Evolutionary conservation across 2,888 invertebrate species (phyloP), one percentile per base, ranked within the genome.

Genomic region (Mythimna albipuncta): DNA sequence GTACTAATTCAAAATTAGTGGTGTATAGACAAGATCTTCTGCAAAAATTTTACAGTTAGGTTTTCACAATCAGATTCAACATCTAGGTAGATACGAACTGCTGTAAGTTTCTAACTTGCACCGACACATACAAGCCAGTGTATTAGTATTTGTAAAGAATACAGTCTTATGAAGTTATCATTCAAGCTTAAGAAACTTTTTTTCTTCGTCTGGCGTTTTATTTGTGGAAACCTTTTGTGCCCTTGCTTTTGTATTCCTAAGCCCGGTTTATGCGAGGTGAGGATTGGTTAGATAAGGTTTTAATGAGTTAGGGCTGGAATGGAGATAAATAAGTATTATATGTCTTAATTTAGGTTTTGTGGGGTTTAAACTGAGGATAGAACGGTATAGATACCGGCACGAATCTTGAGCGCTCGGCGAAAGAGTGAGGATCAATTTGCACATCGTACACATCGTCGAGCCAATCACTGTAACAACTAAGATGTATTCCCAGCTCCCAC

Each of bases 131-230:
- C 44, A 57, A 78, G 72, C 61, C 70, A 74, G 63, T 64, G 63
- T 75, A 72, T 84, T 79, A 84, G 73, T 86, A 75, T 83, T 84
- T 81, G 77, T 84, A 84, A 81, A 59, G 77, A 69, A 84, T 81
- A 83, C 57, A 69, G 79, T 68, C 78, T 75, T 84, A 86, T 80
- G 77, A 80, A 83, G 88, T 83, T 84, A 89, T 89, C 84, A 85
- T 85, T 88, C 85, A 85, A 72, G 85, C 81, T 86, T 84, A 85
- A 69, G 65, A 32, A 41, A 75, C 73, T 79, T 81, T 84, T 87
- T 81, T 82, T 77, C 47, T 47, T 73, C 69, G 69, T 81, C 76
- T 67, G 59, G 65, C 63, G 75, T 74, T 81, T 86, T 78, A 82
- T 71, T 81, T 79, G 52, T 59, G 64, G 50, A 41, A 69, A 69